A percentile compares a stretch with the other conserved stretches of the same genome.
phyloP scores from a whole-genome alignment of 2,888 invertebrate species.

The Perdita meconis region DNA sequence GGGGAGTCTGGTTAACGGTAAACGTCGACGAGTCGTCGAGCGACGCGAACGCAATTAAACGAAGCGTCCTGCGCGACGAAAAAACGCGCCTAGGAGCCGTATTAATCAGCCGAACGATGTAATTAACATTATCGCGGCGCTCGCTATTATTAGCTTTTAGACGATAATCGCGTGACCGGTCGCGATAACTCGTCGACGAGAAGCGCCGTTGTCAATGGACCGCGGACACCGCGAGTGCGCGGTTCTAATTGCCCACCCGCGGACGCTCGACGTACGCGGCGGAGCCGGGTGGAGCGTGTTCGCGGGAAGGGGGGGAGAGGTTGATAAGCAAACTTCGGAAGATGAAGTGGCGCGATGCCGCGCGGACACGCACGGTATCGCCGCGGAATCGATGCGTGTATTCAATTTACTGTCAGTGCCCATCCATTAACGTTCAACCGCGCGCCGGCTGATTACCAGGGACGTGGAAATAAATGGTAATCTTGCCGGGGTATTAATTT shows the following conservation, averaged over 20 bases:
- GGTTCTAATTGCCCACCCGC: constrained; percentile 67
- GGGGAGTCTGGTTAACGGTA: constrained; percentile 16
- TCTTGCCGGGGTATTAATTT: constrained; percentile 63
- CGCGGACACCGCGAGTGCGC: constrained; percentile 49
- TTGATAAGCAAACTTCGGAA: constrained; percentile 64
- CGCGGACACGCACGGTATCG: constrained; percentile 54
- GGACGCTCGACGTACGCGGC: constrained; percentile 15
- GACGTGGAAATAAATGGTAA: constrained; percentile 70
- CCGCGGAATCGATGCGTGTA: constrained; percentile 69
- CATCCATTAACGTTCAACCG: constrained; percentile 69
- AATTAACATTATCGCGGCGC: constrained; percentile 61
- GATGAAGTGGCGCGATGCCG: constrained; percentile 58
- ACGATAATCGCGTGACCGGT: constrained; percentile 58
- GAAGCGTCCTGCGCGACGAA: not conserved
- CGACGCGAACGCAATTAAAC: constrained; percentile 29
- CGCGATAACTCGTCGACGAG: constrained; percentile 55
- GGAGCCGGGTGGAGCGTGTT: constrained; percentile 17
- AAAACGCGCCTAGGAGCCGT: constrained; percentile 42
- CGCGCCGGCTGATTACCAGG: constrained; percentile 54
- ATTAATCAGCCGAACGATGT: constrained; percentile 61
- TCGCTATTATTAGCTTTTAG: constrained; percentile 63
- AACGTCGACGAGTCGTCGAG: constrained; percentile 3
- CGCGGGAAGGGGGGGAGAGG: constrained; percentile 41
- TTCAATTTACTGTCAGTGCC: constrained; percentile 73
- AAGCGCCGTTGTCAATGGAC: constrained; percentile 52